Evolutionary conservation across 2,888 invertebrate genomes (phyloP), one percentile per base, ranked within the genome.

Genomic region (Drosophila paramelanica): DNA sequence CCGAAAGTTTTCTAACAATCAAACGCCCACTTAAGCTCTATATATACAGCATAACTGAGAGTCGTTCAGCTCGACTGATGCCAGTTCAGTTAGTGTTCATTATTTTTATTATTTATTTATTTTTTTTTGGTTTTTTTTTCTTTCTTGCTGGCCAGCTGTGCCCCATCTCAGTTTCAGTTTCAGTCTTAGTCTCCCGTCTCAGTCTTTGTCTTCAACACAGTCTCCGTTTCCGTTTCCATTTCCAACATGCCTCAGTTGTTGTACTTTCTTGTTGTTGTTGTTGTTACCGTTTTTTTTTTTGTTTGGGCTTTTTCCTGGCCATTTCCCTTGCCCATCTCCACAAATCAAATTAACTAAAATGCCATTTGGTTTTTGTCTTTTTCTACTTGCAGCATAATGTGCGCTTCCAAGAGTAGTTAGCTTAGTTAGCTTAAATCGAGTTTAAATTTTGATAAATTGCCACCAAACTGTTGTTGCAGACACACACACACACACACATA

Each of bases 331-430:
- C 65, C 62, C 70, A 67, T 62, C 66, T 73, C 66, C 67, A 81
- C 82, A 85, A 85, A 88, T 84, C 82, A 89, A 89, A 82, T 77
- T 85, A 85, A 80, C 81, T 82, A 85, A 85, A 89, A 89, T 81
- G 78, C 80, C 90, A 89, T 89, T 89, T 90, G 89, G 83, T 88
- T 90, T 89, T 90, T 84, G 85, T 77, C 90, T 88, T 87, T 87
- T 89, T 74, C 81, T 90, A 91, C 79, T 86, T 86, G 91, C 91
- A 89, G 79, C 90, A 80, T 77, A 85, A 77, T 87, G 91, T 90
- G 79, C 91, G 89, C 85, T 91, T 91, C 90, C 87, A 90, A 80
- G 74, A 57, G 52, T 78, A 75, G 74, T 74, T 77, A 77, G 74
- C 74, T 77, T 75, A 74, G 79, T 65, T 77, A 74, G 83, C 83